Evolutionary conservation across 2,888 invertebrate genomes (phyloP), one percentile per base, ranked within the genome.

Genomic region (Drosophila aldrichi): DNA sequence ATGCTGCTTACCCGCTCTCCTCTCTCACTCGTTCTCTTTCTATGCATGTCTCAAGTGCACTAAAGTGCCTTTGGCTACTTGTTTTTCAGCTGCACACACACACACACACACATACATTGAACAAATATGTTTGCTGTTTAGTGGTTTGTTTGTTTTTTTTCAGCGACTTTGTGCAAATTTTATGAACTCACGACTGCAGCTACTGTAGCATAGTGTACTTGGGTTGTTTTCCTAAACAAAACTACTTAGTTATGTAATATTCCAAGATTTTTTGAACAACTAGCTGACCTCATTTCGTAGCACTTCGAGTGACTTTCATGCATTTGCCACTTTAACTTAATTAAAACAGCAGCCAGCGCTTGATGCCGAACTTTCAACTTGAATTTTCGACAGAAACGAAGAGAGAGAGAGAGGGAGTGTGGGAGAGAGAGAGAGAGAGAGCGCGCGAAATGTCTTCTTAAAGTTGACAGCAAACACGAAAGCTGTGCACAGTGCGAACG

Each of bases 1-100:
- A 25, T 41, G 25, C 25, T n/a, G n/a, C 38, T 29, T 32, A 25
- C 25, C 7, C 25, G 10, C 32, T 10, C 32, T 10, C 32, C 7
- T 10, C 32, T 2, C 32, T 32, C 32, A 10, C 3, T 32, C 32
- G 10, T 10, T n/a, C n/a, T n/a, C 32, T 40, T 40, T 36, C 44
- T 58, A 54, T 79, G 67, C 61, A 63, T 74, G 83, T 85, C 89
- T 83, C 86, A 69, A 86, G 83, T 70, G 69, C 68, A 71, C 83
- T 85, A 63, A 82, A 83, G 88, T 82, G 86, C 62, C 82, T 59
- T 74, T 63, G 71, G 88, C 88, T 77, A 80, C 88, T 85, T 82
- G 74, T 68, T 58, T 77, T 62, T 58, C 77, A 72, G 57, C 76
- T 61, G n/a, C 55, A 12, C 60, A 51, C 67, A 41, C 44, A 3